Percentiles rank a stretch among this genome's conserved stretches.
phyloP scores from a whole-genome alignment of 2,113 vertebrate species.

The Xenus cinereus region DNA sequence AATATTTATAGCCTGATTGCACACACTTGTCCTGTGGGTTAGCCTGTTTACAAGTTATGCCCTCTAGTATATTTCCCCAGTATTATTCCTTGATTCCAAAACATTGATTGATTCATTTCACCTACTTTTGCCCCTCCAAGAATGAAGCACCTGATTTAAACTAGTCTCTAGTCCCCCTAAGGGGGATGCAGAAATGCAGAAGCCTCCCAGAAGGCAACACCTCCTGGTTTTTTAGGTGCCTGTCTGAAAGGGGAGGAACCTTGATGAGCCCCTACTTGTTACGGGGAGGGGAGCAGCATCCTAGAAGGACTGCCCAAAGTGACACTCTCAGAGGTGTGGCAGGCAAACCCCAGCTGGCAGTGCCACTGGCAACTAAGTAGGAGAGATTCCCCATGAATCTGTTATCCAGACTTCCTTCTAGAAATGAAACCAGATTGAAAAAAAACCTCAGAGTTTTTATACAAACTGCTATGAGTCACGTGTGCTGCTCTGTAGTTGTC shows the following conservation, averaged over 20 bases:
- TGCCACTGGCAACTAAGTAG: background rate
- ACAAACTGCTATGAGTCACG: background rate
- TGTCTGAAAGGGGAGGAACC: background rate
- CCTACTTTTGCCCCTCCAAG: background rate
- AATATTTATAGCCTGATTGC: background rate
- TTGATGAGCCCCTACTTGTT: background rate
- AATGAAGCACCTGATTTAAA: background rate
- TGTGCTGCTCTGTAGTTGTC: background rate
- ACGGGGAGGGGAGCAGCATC: background rate
- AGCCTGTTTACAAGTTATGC: background rate
- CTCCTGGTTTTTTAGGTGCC: background rate
- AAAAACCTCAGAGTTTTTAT: background rate
- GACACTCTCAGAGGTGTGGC: fast-evolving
- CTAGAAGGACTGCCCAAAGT: background rate
- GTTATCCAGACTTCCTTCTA: background rate
- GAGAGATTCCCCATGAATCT: background rate
- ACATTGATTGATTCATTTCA: background rate
- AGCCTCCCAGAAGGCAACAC: background rate
- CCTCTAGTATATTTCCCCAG: background rate
- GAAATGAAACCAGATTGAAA: background rate
- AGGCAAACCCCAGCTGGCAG: background rate
- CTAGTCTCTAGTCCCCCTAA: background rate
- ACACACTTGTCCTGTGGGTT: no score
- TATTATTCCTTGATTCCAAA: background rate
- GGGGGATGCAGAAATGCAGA: background rate